Evolutionary conservation across 35 echinoderm and acorn worm species (phyloP).

Genomic region (Holothuria glaberrima): DNA sequence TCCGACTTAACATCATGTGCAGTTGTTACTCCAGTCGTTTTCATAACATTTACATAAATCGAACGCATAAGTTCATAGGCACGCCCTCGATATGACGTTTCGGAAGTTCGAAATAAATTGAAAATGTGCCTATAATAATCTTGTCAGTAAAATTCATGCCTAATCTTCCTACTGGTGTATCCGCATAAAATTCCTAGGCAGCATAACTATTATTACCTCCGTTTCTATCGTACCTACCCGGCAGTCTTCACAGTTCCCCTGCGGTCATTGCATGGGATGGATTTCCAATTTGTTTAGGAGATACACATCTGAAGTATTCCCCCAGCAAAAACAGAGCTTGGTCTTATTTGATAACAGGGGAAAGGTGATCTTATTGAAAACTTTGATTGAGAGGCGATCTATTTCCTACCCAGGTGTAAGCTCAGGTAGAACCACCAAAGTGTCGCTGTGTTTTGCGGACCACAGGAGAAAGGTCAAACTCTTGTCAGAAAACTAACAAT

Average conservation of each 20-base stretch:
- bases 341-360: constrained; percentile 43
- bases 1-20: too few relatives aligned
- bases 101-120: too few relatives aligned
- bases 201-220: too few relatives aligned
- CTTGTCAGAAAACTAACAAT: constrained; percentile 32
- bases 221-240: too few relatives aligned
- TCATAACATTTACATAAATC: too few relatives aligned
- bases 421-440: constrained; percentile 37
- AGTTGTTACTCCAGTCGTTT: too few relatives aligned
- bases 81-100: too few relatives aligned
- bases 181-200: too few relatives aligned
- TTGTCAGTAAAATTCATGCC: too few relatives aligned
- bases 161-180: too few relatives aligned
- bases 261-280: not conserved
- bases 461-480: constrained; percentile 40
- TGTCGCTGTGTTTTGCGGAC: constrained; percentile 35
- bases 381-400: constrained; percentile 8
- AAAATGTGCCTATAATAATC: too few relatives aligned
- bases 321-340: constrained; percentile 42
- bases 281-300: constrained; percentile 47
- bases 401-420: constrained; percentile 24
- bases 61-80: too few relatives aligned
- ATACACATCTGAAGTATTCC: constrained; percentile 32
- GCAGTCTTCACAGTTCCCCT: not conserved
- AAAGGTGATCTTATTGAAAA: constrained; percentile 21